Base-by-base conservation (phyloP, 2,113 vertebrate species). In the Euleptes europaea region DNA sequence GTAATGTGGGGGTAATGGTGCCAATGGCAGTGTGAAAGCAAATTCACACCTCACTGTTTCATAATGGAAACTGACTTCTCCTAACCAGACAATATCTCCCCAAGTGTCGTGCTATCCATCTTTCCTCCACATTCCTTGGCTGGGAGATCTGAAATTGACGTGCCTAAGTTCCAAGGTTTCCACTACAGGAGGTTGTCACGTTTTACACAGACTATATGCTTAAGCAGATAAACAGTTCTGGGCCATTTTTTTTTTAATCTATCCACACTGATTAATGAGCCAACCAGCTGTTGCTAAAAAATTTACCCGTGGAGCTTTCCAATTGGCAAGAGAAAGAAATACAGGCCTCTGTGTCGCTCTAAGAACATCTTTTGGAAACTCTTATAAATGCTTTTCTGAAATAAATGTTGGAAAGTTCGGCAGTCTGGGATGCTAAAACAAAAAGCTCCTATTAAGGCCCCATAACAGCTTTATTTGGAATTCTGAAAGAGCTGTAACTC, bases 281-380 rank as follows among this genome's bases (percentile, higher is more conserved):
- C 90, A 91, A 83, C 81, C 93, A 95, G 90, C 90, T 93, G 92
- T 93, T 92, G 82, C 88, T 84, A 91, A 80, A 86, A 54, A 17
- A 21, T 12, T 57, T 57, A 60, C 44, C 71, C 87, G 85, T 42
- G 82, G 69, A 89, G 87, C 15, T 79, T 74, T 87, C 71, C 78
- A 83, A 83, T 89, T 93, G 88, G 89, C 88, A 91, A 91, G 66
- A 28, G 85, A 70, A 28, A 84, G 67, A 81, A 79, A 82, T 54
- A 67, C 51, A 87, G 88, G 85, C 84, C 74, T 76, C 86, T 85
- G 78, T 92, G 88, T 88, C 89, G 54, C 73, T 89, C 82, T 91
- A 76, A 28, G 90, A 66, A 69, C 85, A 90, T 78, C 76, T 88
- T 90, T 92, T 83, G 83, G 84, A 84, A 71, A 84, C 35, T 76